Base-by-base conservation (phyloP, 2,113 vertebrate genomes). In the Callorhinus ursinus region DNA sequence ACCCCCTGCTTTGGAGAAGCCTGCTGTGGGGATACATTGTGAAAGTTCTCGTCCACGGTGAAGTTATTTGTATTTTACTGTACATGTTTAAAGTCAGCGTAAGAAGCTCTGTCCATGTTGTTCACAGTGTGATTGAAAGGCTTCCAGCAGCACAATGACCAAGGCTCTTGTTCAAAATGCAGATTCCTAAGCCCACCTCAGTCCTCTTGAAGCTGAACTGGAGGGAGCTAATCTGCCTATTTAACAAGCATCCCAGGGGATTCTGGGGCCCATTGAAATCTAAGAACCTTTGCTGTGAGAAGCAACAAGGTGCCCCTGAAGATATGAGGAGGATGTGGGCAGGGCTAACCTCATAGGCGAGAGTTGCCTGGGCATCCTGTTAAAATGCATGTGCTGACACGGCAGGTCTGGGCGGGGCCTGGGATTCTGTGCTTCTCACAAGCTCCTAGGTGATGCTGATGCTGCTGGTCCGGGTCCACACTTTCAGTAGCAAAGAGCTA, bases 51-150 rank as follows among this genome's bases (percentile, higher is more conserved):
- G 19, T 85, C 88, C 53, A 18, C 18, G 26, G 39, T 28, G 22
- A 39, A 81, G 42, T 86, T 89, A 74, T 76, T 77, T 93, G 42
- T 90, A 82, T 74, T 95, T 93, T 81, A 61, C 42, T 93, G 51
- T 77, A 95, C 59, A 76, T 81, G 65, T 86, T 93, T 93, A 67
- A 96, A 96, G 7, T 93, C 4, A 16, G 7, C 55, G 11, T 87
- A 77, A 76, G 67, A 59, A 91, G 79, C 67, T 61, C 22, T 84
- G 72, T 88, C n/a, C 90, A 65, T 26, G 19, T 93, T 63, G 49
- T 26, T 71, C 74, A 82, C 55, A 39, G 49, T 76, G 19, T 90
- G 42, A 36, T 21, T 14, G 53, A 97, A 92, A 83, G 79, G 69
- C 36, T 49, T 95, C 63, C 13, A 4, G 81, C 18, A 90, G 33